These are phyloP conservation scores for Cotesia congregata DNA, from an alignment of 2,888 invertebrate species.

Conservation along the genomic window DNA sequence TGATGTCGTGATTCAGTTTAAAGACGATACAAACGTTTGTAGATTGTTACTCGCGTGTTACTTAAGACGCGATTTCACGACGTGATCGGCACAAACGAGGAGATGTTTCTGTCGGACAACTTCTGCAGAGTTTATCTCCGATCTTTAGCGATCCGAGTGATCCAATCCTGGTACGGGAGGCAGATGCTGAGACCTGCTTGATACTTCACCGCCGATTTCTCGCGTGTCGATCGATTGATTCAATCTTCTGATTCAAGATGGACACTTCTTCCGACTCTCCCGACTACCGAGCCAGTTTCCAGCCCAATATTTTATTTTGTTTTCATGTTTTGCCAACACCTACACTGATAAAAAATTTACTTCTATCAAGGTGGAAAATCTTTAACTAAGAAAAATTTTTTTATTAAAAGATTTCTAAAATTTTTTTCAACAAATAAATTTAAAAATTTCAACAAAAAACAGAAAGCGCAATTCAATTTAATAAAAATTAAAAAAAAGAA, in stretches of 20 bases:
- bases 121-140: slow-evolving; percentile 55
- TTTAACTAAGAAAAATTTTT: no score
- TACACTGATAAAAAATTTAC: neutral
- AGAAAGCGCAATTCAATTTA: no score
- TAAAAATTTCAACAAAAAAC: no score
- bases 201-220: slow-evolving; percentile 49
- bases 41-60: slow-evolving; percentile 34
- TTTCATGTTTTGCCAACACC: no score
- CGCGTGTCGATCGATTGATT: slow-evolving; percentile 52
- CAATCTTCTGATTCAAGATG: slow-evolving; percentile 23
- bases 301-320: no score
- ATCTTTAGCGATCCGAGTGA: slow-evolving; percentile 52
- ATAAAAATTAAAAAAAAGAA: no score
- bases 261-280: slow-evolving; percentile 11
- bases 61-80: slow-evolving; percentile 50
- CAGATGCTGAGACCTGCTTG: slow-evolving; percentile 12
- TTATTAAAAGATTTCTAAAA: no score
- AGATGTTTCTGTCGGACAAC: slow-evolving; percentile 57
- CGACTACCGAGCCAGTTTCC: no score
- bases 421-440: no score
- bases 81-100: slow-evolving; percentile 64
- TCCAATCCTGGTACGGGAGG: neutral
- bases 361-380: neutral
- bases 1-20: slow-evolving; percentile 24
- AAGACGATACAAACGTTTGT: slow-evolving; percentile 24